A percentile compares a stretch with the other conserved stretches of the same genome.
Conservation (phyloP, 2,888 invertebrate genomes). For the Seira musarum region DNA sequence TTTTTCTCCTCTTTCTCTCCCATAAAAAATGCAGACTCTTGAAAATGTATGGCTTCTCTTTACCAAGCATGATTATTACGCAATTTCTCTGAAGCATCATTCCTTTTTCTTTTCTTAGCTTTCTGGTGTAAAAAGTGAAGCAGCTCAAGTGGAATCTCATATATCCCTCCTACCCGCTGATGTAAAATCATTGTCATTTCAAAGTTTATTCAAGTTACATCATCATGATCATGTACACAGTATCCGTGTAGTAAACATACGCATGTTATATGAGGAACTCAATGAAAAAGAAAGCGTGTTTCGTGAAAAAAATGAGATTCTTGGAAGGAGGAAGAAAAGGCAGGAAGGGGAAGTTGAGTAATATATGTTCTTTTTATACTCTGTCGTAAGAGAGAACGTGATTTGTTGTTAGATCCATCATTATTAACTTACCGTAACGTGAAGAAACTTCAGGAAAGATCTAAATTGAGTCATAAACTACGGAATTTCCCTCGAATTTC, state of each 20-base stretch:
- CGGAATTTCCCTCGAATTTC: no score
- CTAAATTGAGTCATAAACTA: neutral
- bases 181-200: neutral
- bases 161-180: neutral
- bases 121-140: neutral
- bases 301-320: no score
- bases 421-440: conserved; percentile 29
- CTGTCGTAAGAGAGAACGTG: conserved; percentile 18
- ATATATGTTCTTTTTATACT: neutral
- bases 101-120: neutral
- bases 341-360: no score
- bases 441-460: conserved; percentile 21
- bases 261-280: neutral
- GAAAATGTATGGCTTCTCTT: neutral
- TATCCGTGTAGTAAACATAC: no score
- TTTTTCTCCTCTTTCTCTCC: neutral
- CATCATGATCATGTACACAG: no score
- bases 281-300: no score
- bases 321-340: no score
- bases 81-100: neutral
- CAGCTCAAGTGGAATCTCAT: neutral
- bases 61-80: neutral
- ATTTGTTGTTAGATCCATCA: conserved; percentile 42
- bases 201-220: conserved; percentile 11
- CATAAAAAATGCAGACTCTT: neutral